phyloP scores from a whole-genome alignment of 2,113 vertebrate genomes.

The Acrocephalus arundinaceus region DNA sequence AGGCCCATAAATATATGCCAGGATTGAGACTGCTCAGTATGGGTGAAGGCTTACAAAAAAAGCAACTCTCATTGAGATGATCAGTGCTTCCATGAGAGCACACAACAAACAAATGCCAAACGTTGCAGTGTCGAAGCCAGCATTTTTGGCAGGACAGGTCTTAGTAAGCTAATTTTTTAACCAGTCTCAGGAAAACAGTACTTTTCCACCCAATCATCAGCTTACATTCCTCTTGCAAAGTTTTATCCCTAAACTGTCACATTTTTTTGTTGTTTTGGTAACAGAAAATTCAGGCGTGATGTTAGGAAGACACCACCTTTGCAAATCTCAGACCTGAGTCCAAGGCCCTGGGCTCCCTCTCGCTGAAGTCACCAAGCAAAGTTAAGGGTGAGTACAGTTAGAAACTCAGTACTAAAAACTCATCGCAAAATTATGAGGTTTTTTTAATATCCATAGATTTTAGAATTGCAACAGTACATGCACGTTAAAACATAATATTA shows the following conservation, averaged over 20 bases:
- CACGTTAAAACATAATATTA: background rate
- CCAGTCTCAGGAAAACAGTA: background rate
- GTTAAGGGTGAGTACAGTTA: background rate
- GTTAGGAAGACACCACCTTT: background rate
- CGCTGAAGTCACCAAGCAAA: background rate
- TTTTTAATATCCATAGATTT: background rate
- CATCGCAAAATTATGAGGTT: background rate
- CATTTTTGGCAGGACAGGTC: background rate
- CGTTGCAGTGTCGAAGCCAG: background rate
- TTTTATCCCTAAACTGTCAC: background rate
- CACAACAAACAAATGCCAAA: background rate
- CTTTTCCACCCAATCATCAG: background rate
- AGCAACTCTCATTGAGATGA: background rate
- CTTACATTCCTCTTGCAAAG: background rate
- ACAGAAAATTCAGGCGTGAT: background rate
- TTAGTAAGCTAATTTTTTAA: background rate
- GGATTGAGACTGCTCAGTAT: background rate
- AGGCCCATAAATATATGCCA: background rate
- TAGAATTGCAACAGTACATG: background rate
- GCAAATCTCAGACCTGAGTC: background rate
- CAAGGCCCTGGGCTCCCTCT: background rate
- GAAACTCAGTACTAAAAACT: background rate
- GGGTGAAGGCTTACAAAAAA: background rate
- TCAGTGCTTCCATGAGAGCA: background rate
- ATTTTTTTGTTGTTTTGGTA: background rate